These are phyloP conservation scores for Ceramica pisi DNA, from an alignment of 2,888 invertebrate species.

Conservation along the genomic window DNA sequence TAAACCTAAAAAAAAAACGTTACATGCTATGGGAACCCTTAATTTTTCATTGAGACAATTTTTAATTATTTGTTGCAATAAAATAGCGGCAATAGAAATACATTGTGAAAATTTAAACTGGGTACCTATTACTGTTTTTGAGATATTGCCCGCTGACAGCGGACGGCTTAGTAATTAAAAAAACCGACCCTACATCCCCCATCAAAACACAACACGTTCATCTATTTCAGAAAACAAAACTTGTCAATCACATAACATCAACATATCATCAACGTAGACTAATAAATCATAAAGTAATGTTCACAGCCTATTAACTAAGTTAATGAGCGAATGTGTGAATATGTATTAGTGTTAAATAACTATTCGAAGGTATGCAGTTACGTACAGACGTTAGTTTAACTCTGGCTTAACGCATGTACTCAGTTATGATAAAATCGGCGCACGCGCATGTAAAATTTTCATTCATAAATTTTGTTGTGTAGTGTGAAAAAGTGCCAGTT, in stretches of 20 bases:
- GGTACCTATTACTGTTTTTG: too few species aligned
- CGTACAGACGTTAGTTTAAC: slow-evolving; percentile 22
- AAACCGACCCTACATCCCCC: too few species aligned
- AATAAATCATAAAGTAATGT: slow-evolving; percentile 42
- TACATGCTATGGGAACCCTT: too few species aligned
- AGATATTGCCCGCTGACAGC: too few species aligned
- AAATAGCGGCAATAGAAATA: too few species aligned
- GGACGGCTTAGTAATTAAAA: too few species aligned
- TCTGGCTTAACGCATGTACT: slow-evolving; percentile 25
- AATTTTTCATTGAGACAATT: too few species aligned
- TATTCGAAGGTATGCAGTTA: slow-evolving; percentile 47
- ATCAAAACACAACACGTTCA: too few species aligned
- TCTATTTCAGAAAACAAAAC: slow-evolving; percentile 7
- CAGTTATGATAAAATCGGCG: slow-evolving; percentile 11
- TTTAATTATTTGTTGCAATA: too few species aligned
- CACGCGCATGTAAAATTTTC: slow-evolving; percentile 30
- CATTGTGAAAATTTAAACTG: too few species aligned
- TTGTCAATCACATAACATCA: slow-evolving; percentile 46
- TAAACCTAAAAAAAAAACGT: too few species aligned
- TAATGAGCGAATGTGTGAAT: slow-evolving; percentile 58
- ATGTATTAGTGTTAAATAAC: slow-evolving; percentile 65
- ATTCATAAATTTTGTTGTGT: slow-evolving; percentile 36
- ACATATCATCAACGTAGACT: slow-evolving; percentile 22
- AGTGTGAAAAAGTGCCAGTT: slow-evolving; percentile 15
- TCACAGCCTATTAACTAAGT: slow-evolving; percentile 47